A percentile compares a stretch with the other conserved stretches of the same genome.
Evolutionary conservation across 2,888 invertebrate species (phyloP).

Genomic region (Nephrocerus scutellatus): DNA sequence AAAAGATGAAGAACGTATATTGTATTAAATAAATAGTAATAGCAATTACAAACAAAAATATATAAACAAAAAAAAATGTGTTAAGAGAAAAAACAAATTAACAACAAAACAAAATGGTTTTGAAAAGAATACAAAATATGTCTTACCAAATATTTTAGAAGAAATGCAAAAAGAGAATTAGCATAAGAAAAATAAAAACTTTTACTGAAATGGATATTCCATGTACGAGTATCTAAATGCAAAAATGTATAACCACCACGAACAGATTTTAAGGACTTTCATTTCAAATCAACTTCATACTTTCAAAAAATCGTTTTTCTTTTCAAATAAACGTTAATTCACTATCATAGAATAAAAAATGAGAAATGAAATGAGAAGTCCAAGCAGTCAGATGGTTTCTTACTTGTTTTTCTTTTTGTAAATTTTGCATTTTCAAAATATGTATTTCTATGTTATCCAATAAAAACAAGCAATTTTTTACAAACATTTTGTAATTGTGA

Average conservation of each 20-base stretch:
- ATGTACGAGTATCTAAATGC: too few relatives aligned
- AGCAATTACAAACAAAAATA: neutral
- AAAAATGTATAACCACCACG: too few relatives aligned
- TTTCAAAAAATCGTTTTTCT: too few relatives aligned
- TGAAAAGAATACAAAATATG: conserved; percentile 13
- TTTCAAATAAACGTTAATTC: too few relatives aligned
- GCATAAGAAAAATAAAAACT: too few relatives aligned
- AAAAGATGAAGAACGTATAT: too few relatives aligned
- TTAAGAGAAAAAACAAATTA: conserved; percentile 10
- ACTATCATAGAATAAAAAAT: conserved; percentile 10
- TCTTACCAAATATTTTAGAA: conserved; percentile 14
- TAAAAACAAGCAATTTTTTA: conserved; percentile 21
- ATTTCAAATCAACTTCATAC: too few relatives aligned
- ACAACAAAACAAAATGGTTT: too few relatives aligned
- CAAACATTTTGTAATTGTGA: conserved; percentile 23
- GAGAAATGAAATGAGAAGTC: conserved; percentile 10
- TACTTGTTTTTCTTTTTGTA: conserved; percentile 18
- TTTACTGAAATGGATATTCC: too few relatives aligned
- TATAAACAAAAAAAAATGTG: neutral
- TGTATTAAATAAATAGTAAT: conserved; percentile 5
- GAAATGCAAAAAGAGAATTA: conserved; percentile 9
- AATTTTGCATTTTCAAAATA: conserved; percentile 20
- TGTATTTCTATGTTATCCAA: conserved; percentile 21
- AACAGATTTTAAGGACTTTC: too few relatives aligned
- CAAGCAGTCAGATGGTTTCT: conserved; percentile 4